Evolutionary conservation across 2,113 vertebrate species (phyloP).

Genomic region (Maylandia zebra): DNA sequence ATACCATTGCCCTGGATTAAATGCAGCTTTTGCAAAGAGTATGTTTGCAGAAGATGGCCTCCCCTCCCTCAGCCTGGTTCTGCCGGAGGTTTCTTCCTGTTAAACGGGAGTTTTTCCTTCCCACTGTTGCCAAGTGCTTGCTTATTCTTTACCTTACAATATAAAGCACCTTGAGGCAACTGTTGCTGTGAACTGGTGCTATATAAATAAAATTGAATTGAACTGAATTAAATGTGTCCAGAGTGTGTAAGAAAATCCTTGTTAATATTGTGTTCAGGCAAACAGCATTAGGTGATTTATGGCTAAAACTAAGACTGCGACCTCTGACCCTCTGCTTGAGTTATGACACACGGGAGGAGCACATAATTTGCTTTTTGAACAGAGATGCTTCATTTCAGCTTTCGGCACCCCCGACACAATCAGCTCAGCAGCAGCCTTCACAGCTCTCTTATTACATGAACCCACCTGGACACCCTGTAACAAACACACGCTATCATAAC

Average conservation of each 20-base stretch:
- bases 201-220: not conserved
- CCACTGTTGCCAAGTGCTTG: not conserved
- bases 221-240: not conserved
- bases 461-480: conserved; percentile 46
- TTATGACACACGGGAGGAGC: not conserved
- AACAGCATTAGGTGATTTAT: conserved; percentile 20
- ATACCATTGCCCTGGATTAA: not conserved
- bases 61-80: not conserved
- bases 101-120: not conserved
- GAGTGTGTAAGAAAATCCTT: not conserved
- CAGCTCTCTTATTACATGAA: conserved; percentile 60
- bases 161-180: not conserved
- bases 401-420: conserved; percentile 19
- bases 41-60: not conserved
- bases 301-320: conserved; percentile 41
- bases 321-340: conserved; percentile 24
- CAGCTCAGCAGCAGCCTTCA: conserved; percentile 47
- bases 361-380: conserved; percentile 13
- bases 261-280: conserved; percentile 25
- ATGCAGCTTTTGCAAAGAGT: not conserved
- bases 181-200: not conserved
- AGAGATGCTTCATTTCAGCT: conserved; percentile 4
- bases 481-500: conserved; percentile 19
- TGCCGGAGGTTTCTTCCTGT: not conserved
- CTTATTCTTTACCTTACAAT: not conserved